Percentiles rank a stretch among this genome's conserved stretches.
Conservation (phyloP, 2,113 vertebrate genomes). For the Pristiophorus japonicus region DNA sequence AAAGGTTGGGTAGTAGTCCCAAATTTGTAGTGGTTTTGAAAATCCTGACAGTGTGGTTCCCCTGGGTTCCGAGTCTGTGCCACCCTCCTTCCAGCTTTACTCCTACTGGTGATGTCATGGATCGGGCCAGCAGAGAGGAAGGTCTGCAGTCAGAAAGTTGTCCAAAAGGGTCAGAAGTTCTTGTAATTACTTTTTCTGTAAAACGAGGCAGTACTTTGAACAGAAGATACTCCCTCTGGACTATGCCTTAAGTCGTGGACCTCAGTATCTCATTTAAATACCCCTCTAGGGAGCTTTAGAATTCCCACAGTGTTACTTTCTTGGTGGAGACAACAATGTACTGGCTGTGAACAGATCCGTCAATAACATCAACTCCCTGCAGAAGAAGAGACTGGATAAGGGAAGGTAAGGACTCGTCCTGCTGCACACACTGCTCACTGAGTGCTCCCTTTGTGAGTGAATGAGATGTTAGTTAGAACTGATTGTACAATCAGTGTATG, state of each 20-base stretch:
- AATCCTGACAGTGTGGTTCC: background rate
- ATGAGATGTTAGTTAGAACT: background rate
- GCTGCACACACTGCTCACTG: background rate
- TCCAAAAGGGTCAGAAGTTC: background rate
- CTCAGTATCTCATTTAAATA: background rate
- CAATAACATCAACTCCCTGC: constrained; percentile 79
- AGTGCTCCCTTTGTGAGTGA: background rate
- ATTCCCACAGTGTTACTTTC: constrained; percentile 74
- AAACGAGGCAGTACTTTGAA: background rate
- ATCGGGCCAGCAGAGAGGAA: background rate
- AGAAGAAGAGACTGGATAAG: constrained; percentile 69
- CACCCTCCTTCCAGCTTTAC: background rate
- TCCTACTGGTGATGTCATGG: background rate
- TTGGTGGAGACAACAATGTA: constrained; percentile 86
- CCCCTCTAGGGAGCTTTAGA: constrained; percentile 77
- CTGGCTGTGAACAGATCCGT: constrained; percentile 84
- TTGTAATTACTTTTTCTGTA: background rate
- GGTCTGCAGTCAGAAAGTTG: background rate
- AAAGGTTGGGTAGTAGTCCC: background rate
- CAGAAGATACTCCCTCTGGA: background rate
- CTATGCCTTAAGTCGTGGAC: background rate
- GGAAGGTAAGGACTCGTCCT: constrained; percentile 55
- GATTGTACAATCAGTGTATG: background rate
- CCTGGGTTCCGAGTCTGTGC: background rate
- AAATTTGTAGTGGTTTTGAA: background rate